Conservation (phyloP, 2,888 invertebrate species). For the Taenaris catops region DNA sequence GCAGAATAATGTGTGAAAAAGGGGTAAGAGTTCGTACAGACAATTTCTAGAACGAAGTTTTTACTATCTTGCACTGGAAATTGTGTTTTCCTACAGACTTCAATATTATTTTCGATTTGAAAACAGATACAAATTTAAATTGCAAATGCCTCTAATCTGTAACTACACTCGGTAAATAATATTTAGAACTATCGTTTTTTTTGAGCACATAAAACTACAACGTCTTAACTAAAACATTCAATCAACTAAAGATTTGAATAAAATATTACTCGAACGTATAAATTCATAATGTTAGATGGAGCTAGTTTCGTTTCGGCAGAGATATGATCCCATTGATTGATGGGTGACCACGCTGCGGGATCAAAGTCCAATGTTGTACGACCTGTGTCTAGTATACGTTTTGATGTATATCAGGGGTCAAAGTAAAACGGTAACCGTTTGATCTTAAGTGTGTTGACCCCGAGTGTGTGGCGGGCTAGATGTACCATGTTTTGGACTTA, state of each 20-base stretch:
- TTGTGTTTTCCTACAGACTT: constrained; percentile 11
- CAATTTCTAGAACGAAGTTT: too few relatives aligned
- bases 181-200: constrained; percentile 30
- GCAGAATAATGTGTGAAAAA: too few relatives aligned
- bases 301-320: constrained; percentile 61
- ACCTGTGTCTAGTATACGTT: constrained; percentile 17
- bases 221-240: constrained; percentile 61
- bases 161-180: constrained; percentile 24
- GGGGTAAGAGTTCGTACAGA: too few relatives aligned
- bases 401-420: constrained; percentile 33
- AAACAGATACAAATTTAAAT: constrained; percentile 36
- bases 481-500: constrained; percentile 65
- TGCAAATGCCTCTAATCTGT: constrained; percentile 38
- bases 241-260: constrained; percentile 73
- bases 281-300: constrained; percentile 66
- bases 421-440: constrained; percentile 39
- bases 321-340: constrained; percentile 79
- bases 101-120: constrained; percentile 31
- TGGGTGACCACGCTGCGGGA: constrained; percentile 70
- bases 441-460: constrained; percentile 70
- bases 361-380: constrained; percentile 30
- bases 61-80: too few relatives aligned
- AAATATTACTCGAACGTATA: constrained; percentile 73
- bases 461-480: constrained; percentile 43
- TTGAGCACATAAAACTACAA: constrained; percentile 30